Evolutionary conservation across 2,113 vertebrate genomes (phyloP).

Genomic region (Theropithecus gelada): DNA sequence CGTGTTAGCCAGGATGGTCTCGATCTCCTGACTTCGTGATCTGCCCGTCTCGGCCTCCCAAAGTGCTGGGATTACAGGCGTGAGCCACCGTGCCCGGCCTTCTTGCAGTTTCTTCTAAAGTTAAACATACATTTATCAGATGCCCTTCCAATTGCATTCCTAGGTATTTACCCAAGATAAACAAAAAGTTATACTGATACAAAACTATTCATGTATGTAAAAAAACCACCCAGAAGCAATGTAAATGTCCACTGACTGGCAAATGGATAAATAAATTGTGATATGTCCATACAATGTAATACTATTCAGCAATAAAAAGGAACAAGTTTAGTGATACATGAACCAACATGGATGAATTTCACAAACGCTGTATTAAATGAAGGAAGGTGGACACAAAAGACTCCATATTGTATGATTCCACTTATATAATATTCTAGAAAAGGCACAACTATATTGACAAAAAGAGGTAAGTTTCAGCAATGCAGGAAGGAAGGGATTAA

Average conservation of each 20-base stretch:
- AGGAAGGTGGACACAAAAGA: neutral
- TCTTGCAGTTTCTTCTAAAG: neutral
- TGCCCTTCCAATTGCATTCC: neutral
- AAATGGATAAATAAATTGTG: neutral
- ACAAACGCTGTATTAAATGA: neutral
- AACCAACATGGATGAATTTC: neutral
- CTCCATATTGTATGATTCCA: neutral
- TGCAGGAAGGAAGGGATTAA: neutral
- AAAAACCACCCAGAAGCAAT: neutral
- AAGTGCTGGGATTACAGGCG: too few species aligned
- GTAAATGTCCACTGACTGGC: neutral
- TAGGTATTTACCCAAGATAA: neutral
- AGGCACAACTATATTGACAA: neutral
- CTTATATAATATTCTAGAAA: neutral
- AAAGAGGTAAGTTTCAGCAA: neutral
- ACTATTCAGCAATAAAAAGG: neutral
- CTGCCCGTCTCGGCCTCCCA: too few species aligned
- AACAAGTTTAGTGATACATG: neutral
- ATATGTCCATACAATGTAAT: neutral
- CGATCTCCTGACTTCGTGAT: too few species aligned
- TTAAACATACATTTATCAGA: neutral
- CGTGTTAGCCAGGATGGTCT: too few species aligned
- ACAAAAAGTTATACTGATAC: neutral
- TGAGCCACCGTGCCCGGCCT: too few species aligned
- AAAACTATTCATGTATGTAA: constrained; percentile 16